phyloP scores from a whole-genome alignment of 2,888 invertebrate species.

The Hypomecis atomaria region DNA sequence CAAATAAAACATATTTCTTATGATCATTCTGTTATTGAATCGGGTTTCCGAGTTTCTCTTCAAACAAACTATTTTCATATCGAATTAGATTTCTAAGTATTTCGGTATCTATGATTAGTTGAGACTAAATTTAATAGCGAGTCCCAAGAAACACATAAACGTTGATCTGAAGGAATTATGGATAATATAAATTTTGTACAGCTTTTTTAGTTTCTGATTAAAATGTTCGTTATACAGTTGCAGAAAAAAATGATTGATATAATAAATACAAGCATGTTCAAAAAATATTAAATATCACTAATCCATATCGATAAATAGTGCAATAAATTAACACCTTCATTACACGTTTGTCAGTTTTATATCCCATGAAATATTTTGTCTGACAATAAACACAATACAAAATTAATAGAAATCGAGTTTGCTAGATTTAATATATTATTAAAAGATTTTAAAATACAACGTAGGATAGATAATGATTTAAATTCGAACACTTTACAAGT shows the following conservation, averaged over 20 bases:
- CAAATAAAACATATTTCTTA: constrained; percentile 13
- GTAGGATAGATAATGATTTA: constrained; percentile 12
- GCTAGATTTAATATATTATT: constrained; percentile 11
- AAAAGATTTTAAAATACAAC: constrained; percentile 5
- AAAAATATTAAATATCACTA: not conserved
- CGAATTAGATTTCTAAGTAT: not conserved
- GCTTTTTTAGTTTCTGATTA: not conserved
- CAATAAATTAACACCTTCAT: not conserved
- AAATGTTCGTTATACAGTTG: not conserved
- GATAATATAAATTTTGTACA: not conserved
- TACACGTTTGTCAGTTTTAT: not conserved
- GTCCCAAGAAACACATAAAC: not conserved
- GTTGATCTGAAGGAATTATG: not conserved
- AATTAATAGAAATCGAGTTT: not conserved
- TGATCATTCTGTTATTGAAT: constrained; percentile 10
- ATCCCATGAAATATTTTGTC: not conserved
- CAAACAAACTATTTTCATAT: constrained; percentile 1
- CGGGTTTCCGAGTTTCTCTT: not conserved
- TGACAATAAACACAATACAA: constrained; percentile 22
- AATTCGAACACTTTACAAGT: constrained; percentile 43
- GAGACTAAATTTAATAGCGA: constrained; percentile 1
- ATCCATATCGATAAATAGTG: constrained; percentile 1
- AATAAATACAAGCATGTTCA: not conserved
- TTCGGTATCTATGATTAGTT: not conserved
- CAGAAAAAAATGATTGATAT: no score